Base-by-base conservation (phyloP, 2,888 invertebrate genomes). In the Brachylomia viminalis region DNA sequence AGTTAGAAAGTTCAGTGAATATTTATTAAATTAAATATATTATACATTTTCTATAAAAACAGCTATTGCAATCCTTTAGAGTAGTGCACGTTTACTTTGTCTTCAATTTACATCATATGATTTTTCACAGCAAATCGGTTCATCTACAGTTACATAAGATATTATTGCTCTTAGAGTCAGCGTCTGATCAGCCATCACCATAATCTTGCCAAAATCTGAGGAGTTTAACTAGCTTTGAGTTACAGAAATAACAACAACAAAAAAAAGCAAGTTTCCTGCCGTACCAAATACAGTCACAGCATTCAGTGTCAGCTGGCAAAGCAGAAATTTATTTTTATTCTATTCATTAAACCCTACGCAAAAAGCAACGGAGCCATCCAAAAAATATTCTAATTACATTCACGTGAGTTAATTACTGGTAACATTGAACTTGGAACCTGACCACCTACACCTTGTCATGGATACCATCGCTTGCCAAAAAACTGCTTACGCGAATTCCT, bases 351-450 rank as follows among this genome's bases (percentile, higher is more conserved):
- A 56, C 75, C 47, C 38, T 30, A 33, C 10, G 72, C 77, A 83
- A 13, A 80, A 85, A 86, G 80, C 49, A 23, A 20, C 70, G 52
- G 38, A 78, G 42, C 61, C 69, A 69, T 73, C 77, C 81, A 83
- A 87, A 84, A 86, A 86, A 59, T 71, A 86, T 80, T 90, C 91
- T 93, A 94, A 93, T 94, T 92, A 91, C 89, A 79, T 83, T 77
- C 82, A 88, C 86, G 91, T 90, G 87, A 90, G 90, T 88, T 92
- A 94, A 95, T 93, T 93, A 94, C 90, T 64, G 69, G 75, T 87
- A 94, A 92, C 95, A 95, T 95, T 95, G 95, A 95, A 95, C 95
- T 95, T 95, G 95, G 89, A 88, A 90, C 86, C 88, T 88, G 90
- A 91, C 88, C 92, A 92, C 82, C 79, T 79, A 75, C 80, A 75